Percentiles rank a stretch among this genome's conserved stretches.
These are phyloP conservation scores for Himalopsyche kuldschensis DNA, from an alignment of 2,888 invertebrate genomes.

Conservation along the genomic window DNA sequence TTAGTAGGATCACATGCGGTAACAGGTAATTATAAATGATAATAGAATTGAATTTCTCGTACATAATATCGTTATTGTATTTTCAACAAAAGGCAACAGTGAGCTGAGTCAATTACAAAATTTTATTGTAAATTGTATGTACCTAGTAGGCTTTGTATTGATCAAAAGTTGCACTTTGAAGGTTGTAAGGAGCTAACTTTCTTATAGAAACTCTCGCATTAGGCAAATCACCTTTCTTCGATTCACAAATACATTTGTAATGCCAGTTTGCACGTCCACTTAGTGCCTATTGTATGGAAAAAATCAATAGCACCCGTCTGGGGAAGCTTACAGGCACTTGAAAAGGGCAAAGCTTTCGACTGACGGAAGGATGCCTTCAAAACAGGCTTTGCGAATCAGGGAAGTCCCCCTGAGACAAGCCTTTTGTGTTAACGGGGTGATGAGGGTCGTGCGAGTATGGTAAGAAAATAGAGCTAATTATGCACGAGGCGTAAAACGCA, in stretches of 20 bases:
- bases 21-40: no score
- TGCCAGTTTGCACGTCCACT: not conserved
- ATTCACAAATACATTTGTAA: not conserved
- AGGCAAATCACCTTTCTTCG: not conserved
- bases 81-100: no score
- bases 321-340: not conserved
- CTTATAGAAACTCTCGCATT: not conserved
- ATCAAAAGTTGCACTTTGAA: no score
- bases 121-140: no score
- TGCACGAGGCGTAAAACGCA: not conserved
- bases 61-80: no score
- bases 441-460: not conserved
- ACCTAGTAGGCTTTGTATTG: no score
- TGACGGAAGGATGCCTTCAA: not conserved
- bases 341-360: not conserved
- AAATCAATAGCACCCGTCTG: not conserved
- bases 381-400: not conserved
- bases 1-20: no score
- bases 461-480: not conserved
- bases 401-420: not conserved
- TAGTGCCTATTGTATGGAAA: not conserved
- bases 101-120: no score
- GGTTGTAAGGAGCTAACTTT: not conserved
- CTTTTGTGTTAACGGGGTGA: not conserved
- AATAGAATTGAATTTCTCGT: no score